These are phyloP conservation scores for Ailuropoda melanoleuca DNA, from an alignment of 2,113 vertebrate genomes.

Conservation along the genomic window DNA sequence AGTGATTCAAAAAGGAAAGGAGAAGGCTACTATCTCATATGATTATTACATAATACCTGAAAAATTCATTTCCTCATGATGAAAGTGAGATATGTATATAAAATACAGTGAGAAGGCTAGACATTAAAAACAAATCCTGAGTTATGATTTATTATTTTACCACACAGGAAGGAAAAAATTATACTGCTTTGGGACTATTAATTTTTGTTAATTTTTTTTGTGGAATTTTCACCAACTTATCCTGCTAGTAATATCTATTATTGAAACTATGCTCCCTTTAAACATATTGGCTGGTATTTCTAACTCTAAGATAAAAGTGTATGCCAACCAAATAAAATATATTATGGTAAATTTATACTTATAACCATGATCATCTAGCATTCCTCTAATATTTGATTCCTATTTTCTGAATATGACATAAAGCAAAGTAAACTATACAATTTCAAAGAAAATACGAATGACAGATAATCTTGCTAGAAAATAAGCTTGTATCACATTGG, in stretches of 20 bases:
- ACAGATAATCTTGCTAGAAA: neutral
- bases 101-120: neutral
- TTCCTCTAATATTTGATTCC: neutral
- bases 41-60: neutral
- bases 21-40: neutral
- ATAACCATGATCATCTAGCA: neutral
- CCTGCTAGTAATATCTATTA: neutral
- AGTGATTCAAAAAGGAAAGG: neutral
- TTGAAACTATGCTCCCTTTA: neutral
- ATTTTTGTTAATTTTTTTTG: neutral
- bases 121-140: neutral
- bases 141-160: neutral
- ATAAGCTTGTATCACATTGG: neutral
- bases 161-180: neutral
- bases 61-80: neutral
- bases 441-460: neutral
- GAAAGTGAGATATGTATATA: neutral
- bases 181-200: neutral
- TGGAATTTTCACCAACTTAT: neutral
- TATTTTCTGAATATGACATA: neutral
- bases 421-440: neutral
- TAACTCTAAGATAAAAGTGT: neutral
- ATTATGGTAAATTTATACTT: neutral
- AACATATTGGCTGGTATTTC: neutral
- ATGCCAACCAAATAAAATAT: neutral